Evolutionary conservation across 2,113 vertebrate genomes (phyloP).

Genomic region (Phaethornis superciliosus): DNA sequence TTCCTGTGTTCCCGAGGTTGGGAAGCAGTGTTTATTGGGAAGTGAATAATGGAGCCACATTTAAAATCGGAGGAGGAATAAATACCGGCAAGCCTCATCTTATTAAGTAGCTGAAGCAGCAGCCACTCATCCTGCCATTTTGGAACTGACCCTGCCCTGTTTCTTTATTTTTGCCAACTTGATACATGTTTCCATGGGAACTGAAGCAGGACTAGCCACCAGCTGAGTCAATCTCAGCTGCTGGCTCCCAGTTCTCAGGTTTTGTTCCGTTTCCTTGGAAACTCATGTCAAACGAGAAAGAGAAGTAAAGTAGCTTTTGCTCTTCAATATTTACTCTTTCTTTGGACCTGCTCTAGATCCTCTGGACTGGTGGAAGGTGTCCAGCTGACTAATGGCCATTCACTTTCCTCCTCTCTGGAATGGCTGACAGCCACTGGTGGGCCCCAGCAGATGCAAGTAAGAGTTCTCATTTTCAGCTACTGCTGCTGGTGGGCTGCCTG

Average conservation of each 20-base stretch:
- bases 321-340: constrained; percentile 28
- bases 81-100: neutral
- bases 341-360: neutral
- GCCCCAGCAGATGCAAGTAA: constrained; percentile 20
- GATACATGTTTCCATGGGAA: constrained; percentile 69
- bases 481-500: neutral
- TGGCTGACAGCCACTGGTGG: neutral
- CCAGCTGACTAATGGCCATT: neutral
- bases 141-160: constrained; percentile 42
- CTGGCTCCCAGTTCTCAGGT: constrained; percentile 60
- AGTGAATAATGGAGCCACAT: neutral
- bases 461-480: constrained; percentile 36
- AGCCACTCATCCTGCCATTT: constrained; percentile 37
- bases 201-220: constrained; percentile 64
- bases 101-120: constrained; percentile 9
- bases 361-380: neutral
- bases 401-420: neutral
- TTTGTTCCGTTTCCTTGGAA: constrained; percentile 70
- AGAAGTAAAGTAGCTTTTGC: constrained; percentile 43
- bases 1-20: neutral
- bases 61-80: neutral
- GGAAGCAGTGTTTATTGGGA: neutral
- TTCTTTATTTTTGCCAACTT: constrained; percentile 62
- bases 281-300: constrained; percentile 52
- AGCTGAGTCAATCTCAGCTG: constrained; percentile 73